Evolutionary conservation across 2,113 vertebrate genomes (phyloP), one percentile per base, ranked within the genome.

Genomic region (Atlantisia rogersi): DNA sequence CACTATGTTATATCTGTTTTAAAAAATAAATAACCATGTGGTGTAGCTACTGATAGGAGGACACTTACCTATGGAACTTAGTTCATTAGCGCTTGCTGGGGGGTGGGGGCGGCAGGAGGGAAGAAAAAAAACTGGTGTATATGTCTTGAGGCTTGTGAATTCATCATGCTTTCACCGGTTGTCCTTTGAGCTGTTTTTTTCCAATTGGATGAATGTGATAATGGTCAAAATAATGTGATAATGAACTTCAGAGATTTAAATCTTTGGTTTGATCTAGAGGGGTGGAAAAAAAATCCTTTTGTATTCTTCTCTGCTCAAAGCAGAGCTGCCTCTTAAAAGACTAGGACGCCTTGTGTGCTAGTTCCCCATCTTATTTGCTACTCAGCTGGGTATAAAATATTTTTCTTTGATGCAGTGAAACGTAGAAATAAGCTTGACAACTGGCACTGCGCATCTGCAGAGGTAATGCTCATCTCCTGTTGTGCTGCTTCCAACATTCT

Each of bases 341-440:
- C 12, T 22, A 81, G 39, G 32, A 15, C 48, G 6, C 16, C 42
- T 88, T 70, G 10, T 68, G 16, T 25, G 15, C 18, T 65, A 32
- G 16, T 44, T 92, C 48, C n/a, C 60, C 16, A 58, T 58, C 78
- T 79, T 82, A 46, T 90, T 92, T 94, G 69, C n/a, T 48, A 82
- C 78, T 92, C 86, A 83, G 60, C 37, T 94, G 92, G 60, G 42
- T 88, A 75, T 44, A 88, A 87, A 92, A 85, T 6, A 21, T 80
- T 91, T 80, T 59, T 76, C n/a, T 93, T 90, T 92, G 62, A 94
- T 88, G 37, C 12, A 83, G 40, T 40, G 35, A 90, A 92, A 81
- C 48, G 60, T 71, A 69, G 67, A 90, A 95, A 90, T 75, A 83
- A 92, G 25, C 77, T 50, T 80, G 67, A 87, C 26, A 78, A 85